Base-by-base conservation (phyloP, 2,113 vertebrate species). In the Nothobranchius kuhntae region DNA sequence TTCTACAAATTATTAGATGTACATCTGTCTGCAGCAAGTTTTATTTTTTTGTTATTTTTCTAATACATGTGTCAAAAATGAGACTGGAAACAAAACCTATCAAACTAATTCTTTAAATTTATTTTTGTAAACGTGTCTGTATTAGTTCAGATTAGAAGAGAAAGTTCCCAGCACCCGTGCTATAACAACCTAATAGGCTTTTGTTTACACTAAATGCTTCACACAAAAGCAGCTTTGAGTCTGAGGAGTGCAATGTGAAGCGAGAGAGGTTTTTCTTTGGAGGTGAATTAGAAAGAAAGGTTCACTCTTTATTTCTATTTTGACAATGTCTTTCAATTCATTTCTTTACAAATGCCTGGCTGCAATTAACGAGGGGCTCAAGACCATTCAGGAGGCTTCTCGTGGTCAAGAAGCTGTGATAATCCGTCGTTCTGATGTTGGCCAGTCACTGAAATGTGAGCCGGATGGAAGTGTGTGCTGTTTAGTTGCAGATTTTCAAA, bases 251-350 rank as follows among this genome's bases (percentile, higher is more conserved):
- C 61, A 68, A 59, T 65, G 57, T 69, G 77, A 53, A 40, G 40
- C 87, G 84, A 89, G 89, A 89, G 82, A 81, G 70, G 81, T 21
- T 30, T 30, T 82, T 81, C 80, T 47, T 61, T 24, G 78, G 83
- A 86, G 76, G 79, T 83, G 88, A 87, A 90, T 90, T 68, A 75
- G 71, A 86, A 89, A 85, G 85, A 73, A 88, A 83, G 76, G 77
- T 78, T 65, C 75, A 30, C 30, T 30, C 30, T 30, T 30, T 30
- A 30, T 30, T 30, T 2, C 55, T 73, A 68, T 77, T 40, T 40
- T 8, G 9, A 40, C 7, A 1, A 4, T 35, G 61, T 86, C 82
- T 86, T 88, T 85, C 75, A 87, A 66, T 73, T 85, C 74, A 78
- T 80, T 2, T 42, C 78, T 86, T 87, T 79, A 84, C 80, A 89